Conservation (phyloP, 2,888 invertebrate genomes). For the Synergus itoensis region DNA sequence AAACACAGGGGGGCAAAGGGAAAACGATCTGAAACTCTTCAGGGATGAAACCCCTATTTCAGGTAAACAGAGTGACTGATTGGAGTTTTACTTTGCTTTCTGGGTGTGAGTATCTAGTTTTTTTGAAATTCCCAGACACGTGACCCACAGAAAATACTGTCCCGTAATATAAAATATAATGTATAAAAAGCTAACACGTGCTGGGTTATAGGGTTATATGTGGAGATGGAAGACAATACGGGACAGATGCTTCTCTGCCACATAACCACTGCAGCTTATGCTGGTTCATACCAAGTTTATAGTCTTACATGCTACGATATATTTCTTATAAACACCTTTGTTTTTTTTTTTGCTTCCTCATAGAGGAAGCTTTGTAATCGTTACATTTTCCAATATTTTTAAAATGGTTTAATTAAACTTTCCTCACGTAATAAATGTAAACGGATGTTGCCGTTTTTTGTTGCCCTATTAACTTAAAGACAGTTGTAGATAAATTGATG, state of each 20-base stretch:
- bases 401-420: too few species aligned
- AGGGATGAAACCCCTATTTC: constrained; percentile 1
- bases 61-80: constrained; percentile 1
- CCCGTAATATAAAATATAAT: constrained; percentile 28
- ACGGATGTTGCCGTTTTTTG: too few species aligned
- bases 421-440: too few species aligned
- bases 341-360: too few species aligned
- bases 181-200: constrained; percentile 33
- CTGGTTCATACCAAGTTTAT: constrained; percentile 11
- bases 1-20: neutral
- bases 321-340: neutral
- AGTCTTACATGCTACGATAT: neutral
- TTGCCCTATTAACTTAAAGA: too few species aligned
- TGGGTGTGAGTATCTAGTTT: constrained; percentile 44
- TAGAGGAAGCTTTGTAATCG: too few species aligned
- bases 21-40: neutral
- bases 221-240: constrained; percentile 32
- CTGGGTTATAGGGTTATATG: constrained; percentile 21
- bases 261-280: constrained; percentile 37
- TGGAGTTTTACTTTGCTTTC: constrained; percentile 20
- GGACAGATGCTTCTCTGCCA: constrained; percentile 33
- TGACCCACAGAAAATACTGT: constrained; percentile 41
- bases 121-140: constrained; percentile 47
- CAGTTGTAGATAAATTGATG: too few species aligned
- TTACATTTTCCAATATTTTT: too few species aligned